phyloP scores from a whole-genome alignment of 2,797 vertebrate species.

The Siniperca obscura region DNA sequence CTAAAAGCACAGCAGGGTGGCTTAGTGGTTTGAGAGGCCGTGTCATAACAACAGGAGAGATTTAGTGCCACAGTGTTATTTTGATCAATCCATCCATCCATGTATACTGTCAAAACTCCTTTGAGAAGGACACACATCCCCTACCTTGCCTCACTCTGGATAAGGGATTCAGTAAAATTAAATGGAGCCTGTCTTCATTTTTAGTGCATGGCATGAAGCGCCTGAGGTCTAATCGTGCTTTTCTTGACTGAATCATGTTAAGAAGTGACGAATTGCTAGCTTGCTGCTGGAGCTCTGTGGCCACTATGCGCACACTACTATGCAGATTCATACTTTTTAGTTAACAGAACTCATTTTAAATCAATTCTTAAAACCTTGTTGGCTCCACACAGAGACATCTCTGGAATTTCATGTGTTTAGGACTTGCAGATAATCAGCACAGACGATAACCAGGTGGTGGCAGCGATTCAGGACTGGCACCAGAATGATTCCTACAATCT shows the following conservation, averaged over 20 bases:
- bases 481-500: constrained; percentile 96
- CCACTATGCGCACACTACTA: background rate
- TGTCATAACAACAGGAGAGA: constrained; percentile 58
- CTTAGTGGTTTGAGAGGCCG: constrained; percentile 39
- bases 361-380: background rate
- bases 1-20: constrained; percentile 46
- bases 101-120: constrained; percentile 49
- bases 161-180: constrained; percentile 50
- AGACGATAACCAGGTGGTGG: constrained; percentile 95
- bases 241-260: constrained; percentile 60
- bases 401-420: constrained; percentile 72
- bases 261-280: constrained; percentile 55
- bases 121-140: constrained; percentile 49
- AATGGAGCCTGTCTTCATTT: constrained; percentile 60
- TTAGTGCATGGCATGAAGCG: constrained; percentile 48
- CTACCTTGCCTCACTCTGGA: constrained; percentile 32
- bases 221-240: constrained; percentile 54
- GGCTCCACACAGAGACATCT: constrained; percentile 9
- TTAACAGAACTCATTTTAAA: constrained; percentile 8
- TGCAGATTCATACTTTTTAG: constrained; percentile 21
- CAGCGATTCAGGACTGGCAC: constrained; percentile 96
- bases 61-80: constrained; percentile 41
- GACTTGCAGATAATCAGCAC: constrained; percentile 98
- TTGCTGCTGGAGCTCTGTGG: constrained; percentile 16
- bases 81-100: constrained; percentile 51